These are phyloP conservation scores for Lottia scabra DNA, from an alignment of 2,888 invertebrate species.

Conservation along the genomic window DNA sequence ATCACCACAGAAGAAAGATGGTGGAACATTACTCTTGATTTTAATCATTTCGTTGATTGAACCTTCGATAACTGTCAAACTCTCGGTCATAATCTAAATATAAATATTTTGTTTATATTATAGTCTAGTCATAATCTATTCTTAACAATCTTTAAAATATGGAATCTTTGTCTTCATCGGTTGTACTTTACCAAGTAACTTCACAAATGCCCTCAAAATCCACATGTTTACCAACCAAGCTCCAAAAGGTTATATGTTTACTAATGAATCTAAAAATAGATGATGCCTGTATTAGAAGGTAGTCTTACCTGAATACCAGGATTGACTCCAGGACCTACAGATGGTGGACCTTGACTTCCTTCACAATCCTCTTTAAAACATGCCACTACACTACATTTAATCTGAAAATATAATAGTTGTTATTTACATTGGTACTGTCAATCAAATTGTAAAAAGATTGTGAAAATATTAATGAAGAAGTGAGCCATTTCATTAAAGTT, in stretches of 20 bases:
- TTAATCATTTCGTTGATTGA: slow-evolving; percentile 19
- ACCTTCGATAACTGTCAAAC: slow-evolving; percentile 30
- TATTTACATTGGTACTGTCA: too few species aligned
- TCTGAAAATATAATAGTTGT: slow-evolving; percentile 21
- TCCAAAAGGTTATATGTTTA: background rate
- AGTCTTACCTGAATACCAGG: slow-evolving; percentile 7
- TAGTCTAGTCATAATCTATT: too few species aligned
- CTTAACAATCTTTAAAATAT: too few species aligned
- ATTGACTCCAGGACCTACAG: slow-evolving; percentile 31
- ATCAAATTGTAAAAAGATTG: too few species aligned
- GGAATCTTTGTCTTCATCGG: too few species aligned
- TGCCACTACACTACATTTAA: slow-evolving; percentile 36
- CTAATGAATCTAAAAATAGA: background rate
- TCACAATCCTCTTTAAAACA: slow-evolving; percentile 33
- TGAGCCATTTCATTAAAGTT: too few species aligned
- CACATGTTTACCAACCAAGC: too few species aligned
- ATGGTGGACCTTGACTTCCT: slow-evolving; percentile 26
- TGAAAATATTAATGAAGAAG: too few species aligned
- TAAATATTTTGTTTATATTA: too few species aligned
- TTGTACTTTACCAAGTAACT: too few species aligned
- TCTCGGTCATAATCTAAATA: slow-evolving; percentile 20
- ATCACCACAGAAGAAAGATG: slow-evolving; percentile 30
- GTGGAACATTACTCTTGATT: slow-evolving; percentile 29
- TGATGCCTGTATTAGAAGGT: background rate
- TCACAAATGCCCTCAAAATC: too few species aligned